A percentile compares a stretch with the other conserved stretches of the same genome.
Conservation (phyloP, 2,888 invertebrate genomes). For the Drosophila demipolita region DNA sequence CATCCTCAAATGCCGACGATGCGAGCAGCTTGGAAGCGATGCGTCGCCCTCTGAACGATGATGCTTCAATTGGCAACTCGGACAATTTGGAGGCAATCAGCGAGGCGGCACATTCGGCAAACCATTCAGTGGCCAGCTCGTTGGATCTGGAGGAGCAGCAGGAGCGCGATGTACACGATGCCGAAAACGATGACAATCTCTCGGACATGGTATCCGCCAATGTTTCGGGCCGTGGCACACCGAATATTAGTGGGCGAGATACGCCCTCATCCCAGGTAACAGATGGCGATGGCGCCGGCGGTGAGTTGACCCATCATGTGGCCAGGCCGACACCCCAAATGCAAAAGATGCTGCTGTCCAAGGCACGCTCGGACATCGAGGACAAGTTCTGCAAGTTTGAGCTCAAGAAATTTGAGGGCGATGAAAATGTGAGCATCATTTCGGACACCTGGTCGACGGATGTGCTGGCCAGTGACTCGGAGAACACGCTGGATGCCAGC, state of each 20-base stretch:
- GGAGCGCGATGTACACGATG: constrained; percentile 72
- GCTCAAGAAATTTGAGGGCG: constrained; percentile 93
- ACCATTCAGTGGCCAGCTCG: constrained; percentile 96
- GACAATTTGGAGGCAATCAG: constrained; percentile 98
- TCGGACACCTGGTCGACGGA: constrained; percentile 99
- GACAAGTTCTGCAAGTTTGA: constrained; percentile 99
- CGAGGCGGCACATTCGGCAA: constrained; percentile 93
- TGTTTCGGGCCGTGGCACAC: constrained; percentile 95
- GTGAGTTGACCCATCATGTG: constrained; percentile 85
- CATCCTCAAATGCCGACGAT: constrained; percentile 75
- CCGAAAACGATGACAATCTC: constrained; percentile 94
- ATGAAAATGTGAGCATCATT: constrained; percentile 98
- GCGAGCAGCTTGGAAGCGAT: constrained; percentile 79
- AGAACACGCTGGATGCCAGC: constrained; percentile 91
- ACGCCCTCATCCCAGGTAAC: constrained; percentile 97
- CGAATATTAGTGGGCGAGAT: constrained; percentile 98
- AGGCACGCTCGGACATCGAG: constrained; percentile 97
- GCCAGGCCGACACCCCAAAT: constrained; percentile 85
- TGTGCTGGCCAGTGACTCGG: constrained; percentile 98
- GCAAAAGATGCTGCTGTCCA: constrained; percentile 89
- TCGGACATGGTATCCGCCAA: constrained; percentile 99
- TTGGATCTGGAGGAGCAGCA: constrained; percentile 93
- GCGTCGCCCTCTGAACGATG: constrained; percentile 88
- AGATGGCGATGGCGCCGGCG: constrained; percentile 92
- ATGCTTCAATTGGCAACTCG: constrained; percentile 96